phyloP scores from a whole-genome alignment of 1,140 invertebrate genomes.

The Drosophila repleta region DNA sequence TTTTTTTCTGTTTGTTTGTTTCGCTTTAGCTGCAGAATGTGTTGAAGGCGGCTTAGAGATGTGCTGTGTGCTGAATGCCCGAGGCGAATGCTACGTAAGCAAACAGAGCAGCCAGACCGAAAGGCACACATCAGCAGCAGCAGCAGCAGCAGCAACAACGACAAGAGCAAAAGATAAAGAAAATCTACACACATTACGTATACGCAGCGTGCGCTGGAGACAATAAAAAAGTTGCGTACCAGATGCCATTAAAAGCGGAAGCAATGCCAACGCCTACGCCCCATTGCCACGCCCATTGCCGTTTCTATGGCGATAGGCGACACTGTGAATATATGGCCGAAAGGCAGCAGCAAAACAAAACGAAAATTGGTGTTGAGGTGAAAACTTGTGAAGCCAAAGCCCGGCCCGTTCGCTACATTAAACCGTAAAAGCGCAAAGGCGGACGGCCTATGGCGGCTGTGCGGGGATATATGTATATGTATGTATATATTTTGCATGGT shows the following conservation, averaged over 20 bases:
- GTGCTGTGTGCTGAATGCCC: conserved; percentile 21
- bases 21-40: conserved; percentile 16
- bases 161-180: not conserved
- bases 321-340: too few species aligned
- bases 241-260: conserved; percentile 73
- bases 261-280: conserved; percentile 55
- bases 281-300: conserved; percentile 45
- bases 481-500: conserved; percentile 54
- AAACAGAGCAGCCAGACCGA: conserved; percentile 35
- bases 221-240: conserved; percentile 62
- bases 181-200: conserved; percentile 58
- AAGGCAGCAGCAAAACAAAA: conserved; percentile 36
- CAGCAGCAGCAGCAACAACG: not conserved
- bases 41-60: conserved; percentile 37
- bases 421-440: not conserved
- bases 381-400: conserved; percentile 60
- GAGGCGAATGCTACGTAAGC: conserved; percentile 61
- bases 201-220: conserved; percentile 62
- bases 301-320: conserved; percentile 53
- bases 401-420: conserved; percentile 10
- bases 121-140: not conserved
- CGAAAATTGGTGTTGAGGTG: conserved; percentile 43
- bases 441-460: too few species aligned
- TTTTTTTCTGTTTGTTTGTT: not conserved
- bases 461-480: conserved; percentile 26